Base-by-base conservation (phyloP, 1,140 invertebrate species). In the Bactericera cockerelli region DNA sequence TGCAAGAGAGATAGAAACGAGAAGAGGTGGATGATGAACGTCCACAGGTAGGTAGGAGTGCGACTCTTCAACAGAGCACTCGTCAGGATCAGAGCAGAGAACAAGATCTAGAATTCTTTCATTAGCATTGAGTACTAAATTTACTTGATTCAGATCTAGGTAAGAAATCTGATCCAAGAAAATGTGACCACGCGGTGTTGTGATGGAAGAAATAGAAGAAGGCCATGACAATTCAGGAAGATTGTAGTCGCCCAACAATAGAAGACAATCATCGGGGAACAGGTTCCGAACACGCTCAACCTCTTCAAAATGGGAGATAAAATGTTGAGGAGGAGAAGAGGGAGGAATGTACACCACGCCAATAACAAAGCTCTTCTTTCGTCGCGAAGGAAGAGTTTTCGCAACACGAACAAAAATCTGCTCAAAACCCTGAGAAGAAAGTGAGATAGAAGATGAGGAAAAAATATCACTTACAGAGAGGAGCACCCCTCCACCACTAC, bases 21-120 rank as follows among this genome's bases (percentile, higher is more conserved):
- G 22, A 49, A 49, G 42, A 49, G 42, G 42, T 6, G 42, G 42
- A n/a, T 49, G 42, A 49, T 49, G 42, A 49, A n/a, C 4, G n/a
- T 49, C 42, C 4, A 49, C n/a, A 8, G 42, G 4, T 6, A 49
- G 22, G 42, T 10, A 22, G 8, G 42, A 22, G 8, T 49, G 8
- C 6, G 42, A 6, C n/a, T 22, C n/a, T n/a, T 22, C 42, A 49
- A 49, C 42, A 6, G 42, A 6, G 22, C 42, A 49, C 42, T 49
- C 42, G n/a, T 49, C 42, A 6, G 42, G 19, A 49, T 4, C 4
- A 49, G 42, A 49, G 19, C n/a, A 49, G 19, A 49, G 3, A 49
- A 49, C 42, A 49, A 49, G 42, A 49, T 49, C 42, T 4, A 49
- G 42, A 16, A 49, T 4, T n/a, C 42, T 16, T 10, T n/a, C 42